phyloP scores from a whole-genome alignment of 1,140 invertebrate genomes.

The Drosophila prosaltans region DNA sequence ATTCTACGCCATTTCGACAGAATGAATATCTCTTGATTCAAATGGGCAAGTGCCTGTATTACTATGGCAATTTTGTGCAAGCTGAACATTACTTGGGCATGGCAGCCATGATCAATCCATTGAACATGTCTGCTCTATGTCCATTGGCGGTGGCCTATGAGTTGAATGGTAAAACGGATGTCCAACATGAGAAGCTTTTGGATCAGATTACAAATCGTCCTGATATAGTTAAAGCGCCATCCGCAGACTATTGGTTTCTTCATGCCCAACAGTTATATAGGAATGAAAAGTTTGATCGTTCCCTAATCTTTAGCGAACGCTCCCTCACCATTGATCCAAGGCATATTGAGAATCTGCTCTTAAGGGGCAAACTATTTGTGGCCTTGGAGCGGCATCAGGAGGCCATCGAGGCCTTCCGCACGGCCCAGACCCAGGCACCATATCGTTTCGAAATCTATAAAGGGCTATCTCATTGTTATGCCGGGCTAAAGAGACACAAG shows the following conservation, averaged over 20 bases:
- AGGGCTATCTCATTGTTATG: constrained; percentile 66
- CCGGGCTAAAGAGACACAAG: constrained; percentile 55
- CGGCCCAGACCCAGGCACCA: constrained; percentile 86
- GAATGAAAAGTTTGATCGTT: constrained; percentile 84
- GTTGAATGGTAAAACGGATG: constrained; percentile 80
- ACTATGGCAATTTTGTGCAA: constrained; percentile 85
- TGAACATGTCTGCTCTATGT: constrained; percentile 84
- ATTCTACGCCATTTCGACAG: constrained; percentile 85
- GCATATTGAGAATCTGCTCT: constrained; percentile 88
- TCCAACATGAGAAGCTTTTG: constrained; percentile 84
- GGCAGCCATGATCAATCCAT: constrained; percentile 85
- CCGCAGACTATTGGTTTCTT: constrained; percentile 86
- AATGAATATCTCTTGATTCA: constrained; percentile 87
- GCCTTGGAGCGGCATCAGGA: constrained; percentile 88
- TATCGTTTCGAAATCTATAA: constrained; percentile 83
- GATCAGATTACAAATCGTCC: constrained; percentile 76
- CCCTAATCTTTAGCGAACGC: constrained; percentile 81
- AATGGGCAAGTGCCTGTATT: constrained; percentile 88
- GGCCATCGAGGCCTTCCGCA: constrained; percentile 87
- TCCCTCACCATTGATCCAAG: constrained; percentile 84
- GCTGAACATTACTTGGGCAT: constrained; percentile 84
- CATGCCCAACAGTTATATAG: constrained; percentile 86
- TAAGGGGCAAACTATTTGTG: constrained; percentile 88
- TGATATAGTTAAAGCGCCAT: constrained; percentile 79
- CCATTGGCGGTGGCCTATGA: constrained; percentile 84